Evolutionary conservation across 1,140 invertebrate species (phyloP).

Genomic region (Adoxophyes honmai): DNA sequence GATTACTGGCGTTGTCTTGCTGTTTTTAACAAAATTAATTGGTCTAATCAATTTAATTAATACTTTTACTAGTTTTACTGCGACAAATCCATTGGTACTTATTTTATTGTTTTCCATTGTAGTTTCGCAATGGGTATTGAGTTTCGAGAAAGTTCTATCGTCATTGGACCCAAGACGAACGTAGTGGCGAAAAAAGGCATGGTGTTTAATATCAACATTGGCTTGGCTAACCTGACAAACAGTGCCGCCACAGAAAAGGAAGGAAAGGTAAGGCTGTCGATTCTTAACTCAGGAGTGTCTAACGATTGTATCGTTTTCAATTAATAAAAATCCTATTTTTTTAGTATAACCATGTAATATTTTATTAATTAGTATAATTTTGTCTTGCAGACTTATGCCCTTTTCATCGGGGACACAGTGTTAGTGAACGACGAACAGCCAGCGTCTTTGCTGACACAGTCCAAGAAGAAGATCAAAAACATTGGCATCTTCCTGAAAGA

Average conservation of each 20-base stretch:
- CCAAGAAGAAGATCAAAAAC: slow-evolving; percentile 97
- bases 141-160: slow-evolving; percentile 95
- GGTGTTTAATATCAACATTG: slow-evolving; percentile 98
- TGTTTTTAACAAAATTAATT: too few relatives aligned
- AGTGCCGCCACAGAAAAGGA: slow-evolving; percentile 89
- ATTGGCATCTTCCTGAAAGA: slow-evolving; percentile 98
- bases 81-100: too few relatives aligned
- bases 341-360: too few relatives aligned
- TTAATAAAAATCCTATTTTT: too few relatives aligned
- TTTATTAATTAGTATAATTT: neutral
- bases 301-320: too few relatives aligned
- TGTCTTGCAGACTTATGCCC: slow-evolving; percentile 85
- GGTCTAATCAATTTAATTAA: too few relatives aligned
- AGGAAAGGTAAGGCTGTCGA: slow-evolving; percentile 87
- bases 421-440: slow-evolving; percentile 94
- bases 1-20: too few relatives aligned
- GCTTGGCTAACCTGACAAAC: slow-evolving; percentile 93
- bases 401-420: slow-evolving; percentile 98
- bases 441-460: slow-evolving; percentile 92
- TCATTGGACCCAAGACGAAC: slow-evolving; percentile 94
- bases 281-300: too few relatives aligned
- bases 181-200: slow-evolving; percentile 93
- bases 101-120: slow-evolving; percentile 47
- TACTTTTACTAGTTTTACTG: too few relatives aligned
- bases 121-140: slow-evolving; percentile 98